Conservation (phyloP, 2,888 invertebrate genomes). For the Drosophila emarginata region DNA sequence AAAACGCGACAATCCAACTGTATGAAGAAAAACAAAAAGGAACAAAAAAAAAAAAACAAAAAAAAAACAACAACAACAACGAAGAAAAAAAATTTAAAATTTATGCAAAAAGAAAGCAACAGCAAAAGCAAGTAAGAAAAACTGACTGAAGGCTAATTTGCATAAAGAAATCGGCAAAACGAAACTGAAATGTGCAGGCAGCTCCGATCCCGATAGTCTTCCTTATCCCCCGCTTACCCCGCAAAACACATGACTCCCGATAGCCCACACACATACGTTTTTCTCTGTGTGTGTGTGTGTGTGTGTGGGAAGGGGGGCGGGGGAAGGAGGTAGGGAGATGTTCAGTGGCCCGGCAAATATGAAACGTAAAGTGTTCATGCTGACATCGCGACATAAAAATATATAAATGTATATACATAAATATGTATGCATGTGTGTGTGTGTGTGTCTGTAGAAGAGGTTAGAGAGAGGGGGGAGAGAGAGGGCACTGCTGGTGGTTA, state of each 20-base stretch:
- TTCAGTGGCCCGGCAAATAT: conserved; percentile 68
- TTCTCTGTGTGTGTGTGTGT: conserved; percentile 1
- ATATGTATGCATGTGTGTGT: neutral
- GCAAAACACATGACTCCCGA: neutral
- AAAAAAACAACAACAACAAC: conserved; percentile 53
- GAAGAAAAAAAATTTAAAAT: conserved; percentile 67
- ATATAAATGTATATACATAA: conserved; percentile 1
- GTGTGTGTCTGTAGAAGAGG: neutral
- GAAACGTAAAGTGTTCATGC: conserved; percentile 72
- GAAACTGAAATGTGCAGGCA: conserved; percentile 34
- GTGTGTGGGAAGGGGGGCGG: conserved; percentile 10
- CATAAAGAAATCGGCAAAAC: conserved; percentile 71
- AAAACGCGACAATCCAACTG: no score
- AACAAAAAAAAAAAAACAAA: conserved; percentile 52
- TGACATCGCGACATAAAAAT: conserved; percentile 69
- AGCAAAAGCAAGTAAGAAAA: conserved; percentile 29
- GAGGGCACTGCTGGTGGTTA: conserved; percentile 2
- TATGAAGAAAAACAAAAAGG: conserved; percentile 2
- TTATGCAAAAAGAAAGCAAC: conserved; percentile 68
- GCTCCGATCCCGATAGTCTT: conserved; percentile 1
- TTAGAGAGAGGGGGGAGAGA: neutral
- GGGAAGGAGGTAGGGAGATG: no score
- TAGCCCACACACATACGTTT: neutral
- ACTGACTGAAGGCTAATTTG: conserved; percentile 64
- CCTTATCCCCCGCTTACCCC: neutral